Evolutionary conservation across 2,797 vertebrate genomes (phyloP).

Genomic region (Siniperca undulata): DNA sequence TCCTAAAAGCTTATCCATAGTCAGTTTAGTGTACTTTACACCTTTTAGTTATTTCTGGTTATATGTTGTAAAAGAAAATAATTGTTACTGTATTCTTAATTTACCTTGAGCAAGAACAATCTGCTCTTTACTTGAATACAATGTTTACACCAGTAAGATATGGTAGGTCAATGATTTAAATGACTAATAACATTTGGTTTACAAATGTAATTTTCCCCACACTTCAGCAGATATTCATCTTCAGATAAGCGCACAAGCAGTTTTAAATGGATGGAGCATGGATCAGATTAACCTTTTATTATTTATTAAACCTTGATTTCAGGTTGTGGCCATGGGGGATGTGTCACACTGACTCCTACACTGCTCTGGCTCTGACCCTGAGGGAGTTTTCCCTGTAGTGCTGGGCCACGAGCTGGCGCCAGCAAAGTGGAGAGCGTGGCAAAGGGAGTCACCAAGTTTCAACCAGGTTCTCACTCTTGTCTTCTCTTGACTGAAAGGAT

Average conservation of each 20-base stretch:
- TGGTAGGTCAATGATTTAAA: too few species aligned
- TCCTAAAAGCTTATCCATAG: background rate
- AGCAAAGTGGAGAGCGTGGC: conserved; percentile 93
- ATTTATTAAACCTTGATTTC: conserved; percentile 21
- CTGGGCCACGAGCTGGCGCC: conserved; percentile 92
- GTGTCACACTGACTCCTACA: conserved; percentile 95
- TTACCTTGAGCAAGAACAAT: too few species aligned
- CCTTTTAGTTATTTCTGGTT: background rate
- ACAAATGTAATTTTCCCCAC: background rate
- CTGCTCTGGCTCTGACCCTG: conserved; percentile 92
- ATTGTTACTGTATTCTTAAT: background rate
- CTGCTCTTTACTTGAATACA: background rate
- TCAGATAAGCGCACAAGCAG: background rate
- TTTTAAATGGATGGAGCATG: background rate
- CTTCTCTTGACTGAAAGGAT: too few species aligned
- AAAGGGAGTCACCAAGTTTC: conserved; percentile 91
- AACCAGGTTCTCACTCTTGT: conserved; percentile 79
- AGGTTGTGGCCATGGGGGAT: conserved; percentile 91
- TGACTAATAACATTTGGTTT: background rate
- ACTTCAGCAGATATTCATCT: background rate
- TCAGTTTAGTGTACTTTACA: conserved; percentile 14
- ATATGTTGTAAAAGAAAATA: background rate
- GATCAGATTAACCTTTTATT: background rate
- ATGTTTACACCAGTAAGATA: background rate
- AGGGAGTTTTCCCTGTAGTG: conserved; percentile 93